Evolutionary conservation across 1,140 invertebrate species (phyloP).

Genomic region (Halotydeus destructor): DNA sequence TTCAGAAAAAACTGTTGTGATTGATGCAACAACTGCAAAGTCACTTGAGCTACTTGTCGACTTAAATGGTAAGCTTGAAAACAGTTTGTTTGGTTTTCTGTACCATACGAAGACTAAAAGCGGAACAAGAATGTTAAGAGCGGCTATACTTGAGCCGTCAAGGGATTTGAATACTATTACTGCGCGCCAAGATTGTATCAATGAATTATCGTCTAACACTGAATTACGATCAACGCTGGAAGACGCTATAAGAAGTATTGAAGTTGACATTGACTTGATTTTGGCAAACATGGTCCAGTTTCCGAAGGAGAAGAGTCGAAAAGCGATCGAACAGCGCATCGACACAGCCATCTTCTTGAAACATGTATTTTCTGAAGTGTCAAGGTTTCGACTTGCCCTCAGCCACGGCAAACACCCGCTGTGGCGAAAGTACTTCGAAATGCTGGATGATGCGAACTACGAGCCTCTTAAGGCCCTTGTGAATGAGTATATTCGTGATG

Average conservation of each 20-base stretch:
- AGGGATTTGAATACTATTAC: conserved; percentile 40
- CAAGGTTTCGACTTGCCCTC: conserved; percentile 38
- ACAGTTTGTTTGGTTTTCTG: conserved; percentile 44
- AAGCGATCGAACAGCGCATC: conserved; percentile 44
- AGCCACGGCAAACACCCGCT: conserved; percentile 33
- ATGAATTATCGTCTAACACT: conserved; percentile 41
- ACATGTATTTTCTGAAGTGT: conserved; percentile 45
- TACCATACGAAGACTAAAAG: conserved; percentile 54
- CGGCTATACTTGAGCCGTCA: conserved; percentile 20
- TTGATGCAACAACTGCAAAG: conserved; percentile 32
- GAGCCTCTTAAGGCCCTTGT: conserved; percentile 39
- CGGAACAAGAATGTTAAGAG: conserved; percentile 48
- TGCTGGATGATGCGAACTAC: conserved; percentile 28
- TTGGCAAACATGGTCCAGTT: conserved; percentile 34
- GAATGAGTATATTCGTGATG: conserved; percentile 42
- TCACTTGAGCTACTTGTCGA: conserved; percentile 48
- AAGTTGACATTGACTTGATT: conserved; percentile 37
- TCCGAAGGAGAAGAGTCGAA: conserved; percentile 33
- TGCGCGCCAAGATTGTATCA: conserved; percentile 42
- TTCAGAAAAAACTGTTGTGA: conserved; percentile 56
- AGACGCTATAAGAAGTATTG: background rate
- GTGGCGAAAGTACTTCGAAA: conserved; percentile 37
- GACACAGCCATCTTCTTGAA: conserved; percentile 58
- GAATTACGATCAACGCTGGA: conserved; percentile 17
- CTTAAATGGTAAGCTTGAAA: conserved; percentile 24